phyloP scores from a whole-genome alignment of 2,888 invertebrate genomes.

The Phaedon cochleariae region DNA sequence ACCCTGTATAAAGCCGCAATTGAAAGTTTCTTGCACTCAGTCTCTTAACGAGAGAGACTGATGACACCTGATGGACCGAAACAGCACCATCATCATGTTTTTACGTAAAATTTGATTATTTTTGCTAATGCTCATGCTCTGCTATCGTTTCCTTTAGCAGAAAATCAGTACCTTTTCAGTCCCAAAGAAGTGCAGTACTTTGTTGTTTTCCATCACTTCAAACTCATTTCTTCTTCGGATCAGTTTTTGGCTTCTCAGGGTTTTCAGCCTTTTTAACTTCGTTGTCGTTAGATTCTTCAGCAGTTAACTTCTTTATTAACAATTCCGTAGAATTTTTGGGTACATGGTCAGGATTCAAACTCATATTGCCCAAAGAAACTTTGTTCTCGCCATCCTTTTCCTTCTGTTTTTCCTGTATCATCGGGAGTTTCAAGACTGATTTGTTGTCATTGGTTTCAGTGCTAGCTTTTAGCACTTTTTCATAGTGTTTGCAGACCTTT shows the following conservation, averaged over 20 bases:
- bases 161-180: too few relatives aligned
- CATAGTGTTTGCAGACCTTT: neutral
- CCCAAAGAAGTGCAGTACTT: too few relatives aligned
- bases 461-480: neutral
- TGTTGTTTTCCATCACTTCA: too few relatives aligned
- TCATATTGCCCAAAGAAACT: neutral
- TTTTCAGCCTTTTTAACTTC: neutral
- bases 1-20: too few relatives aligned
- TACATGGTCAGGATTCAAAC: neutral
- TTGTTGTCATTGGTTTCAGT: neutral
- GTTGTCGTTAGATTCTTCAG: neutral
- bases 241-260: neutral
- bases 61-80: too few relatives aligned
- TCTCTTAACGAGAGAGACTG: too few relatives aligned
- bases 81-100: too few relatives aligned
- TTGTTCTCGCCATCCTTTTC: neutral
- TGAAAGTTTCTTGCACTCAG: too few relatives aligned
- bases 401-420: neutral
- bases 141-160: too few relatives aligned
- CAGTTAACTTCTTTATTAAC: conserved; percentile 7
- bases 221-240: neutral
- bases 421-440: neutral
- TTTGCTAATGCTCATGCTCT: too few relatives aligned
- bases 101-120: too few relatives aligned
- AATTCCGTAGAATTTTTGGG: conserved; percentile 6